A percentile compares a stretch with the other conserved stretches of the same genome.
Conservation (phyloP, 2,888 invertebrate genomes). For the Agrotis clavis region DNA sequence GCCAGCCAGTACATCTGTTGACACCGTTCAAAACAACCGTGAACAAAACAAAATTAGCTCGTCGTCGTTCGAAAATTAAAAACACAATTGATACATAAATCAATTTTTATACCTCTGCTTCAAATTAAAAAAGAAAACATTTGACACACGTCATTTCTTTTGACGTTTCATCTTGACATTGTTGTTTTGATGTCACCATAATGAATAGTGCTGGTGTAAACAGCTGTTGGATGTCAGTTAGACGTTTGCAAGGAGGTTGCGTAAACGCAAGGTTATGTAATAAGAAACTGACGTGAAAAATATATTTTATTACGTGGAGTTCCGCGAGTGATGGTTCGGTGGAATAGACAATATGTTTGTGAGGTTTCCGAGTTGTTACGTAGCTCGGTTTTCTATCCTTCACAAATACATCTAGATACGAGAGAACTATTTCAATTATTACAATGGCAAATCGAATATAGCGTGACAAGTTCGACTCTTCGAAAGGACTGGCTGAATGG, state of each 20-base stretch:
- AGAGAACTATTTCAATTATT: background rate
- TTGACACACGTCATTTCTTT: slow-evolving; percentile 54
- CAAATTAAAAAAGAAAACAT: slow-evolving; percentile 41
- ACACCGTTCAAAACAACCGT: slow-evolving; percentile 47
- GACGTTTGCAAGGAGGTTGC: slow-evolving; percentile 40
- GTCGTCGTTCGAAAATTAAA: slow-evolving; percentile 56
- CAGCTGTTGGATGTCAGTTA: slow-evolving; percentile 64
- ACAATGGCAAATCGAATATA: too few relatives aligned
- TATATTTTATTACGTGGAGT: slow-evolving; percentile 36
- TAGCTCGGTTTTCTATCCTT: background rate
- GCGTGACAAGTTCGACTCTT: too few relatives aligned
- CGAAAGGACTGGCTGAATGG: too few relatives aligned
- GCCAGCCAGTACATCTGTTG: slow-evolving; percentile 1
- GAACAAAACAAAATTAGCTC: slow-evolving; percentile 48
- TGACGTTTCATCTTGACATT: slow-evolving; percentile 63
- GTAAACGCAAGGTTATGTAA: slow-evolving; percentile 53
- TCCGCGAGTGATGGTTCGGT: slow-evolving; percentile 9
- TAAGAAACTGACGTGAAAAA: slow-evolving; percentile 24
- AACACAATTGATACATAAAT: slow-evolving; percentile 61
- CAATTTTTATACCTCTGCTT: slow-evolving; percentile 51
- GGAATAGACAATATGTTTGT: slow-evolving; percentile 8
- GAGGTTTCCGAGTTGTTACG: background rate
- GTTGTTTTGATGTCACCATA: slow-evolving; percentile 62
- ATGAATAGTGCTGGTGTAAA: slow-evolving; percentile 65
- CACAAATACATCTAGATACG: background rate